A percentile compares a stretch with the other conserved stretches of the same genome.
Conservation (phyloP, 2,113 vertebrate genomes). For the Phylloscopus trochiloides region DNA sequence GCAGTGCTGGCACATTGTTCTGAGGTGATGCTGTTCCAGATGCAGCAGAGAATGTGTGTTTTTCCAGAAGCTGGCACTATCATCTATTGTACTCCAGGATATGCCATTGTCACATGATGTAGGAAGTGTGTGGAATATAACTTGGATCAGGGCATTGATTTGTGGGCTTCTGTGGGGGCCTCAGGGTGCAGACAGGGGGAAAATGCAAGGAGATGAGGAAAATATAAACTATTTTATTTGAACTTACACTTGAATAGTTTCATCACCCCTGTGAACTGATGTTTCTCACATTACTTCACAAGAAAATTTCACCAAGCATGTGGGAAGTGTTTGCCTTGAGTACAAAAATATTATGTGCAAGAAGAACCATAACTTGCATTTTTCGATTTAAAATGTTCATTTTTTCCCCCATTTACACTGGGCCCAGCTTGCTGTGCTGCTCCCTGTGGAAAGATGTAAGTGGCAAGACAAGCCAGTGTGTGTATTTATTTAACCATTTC, state of each 20-base stretch:
- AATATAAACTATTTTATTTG: background rate
- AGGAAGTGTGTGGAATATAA: background rate
- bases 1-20: background rate
- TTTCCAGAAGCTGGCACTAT: background rate
- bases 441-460: background rate
- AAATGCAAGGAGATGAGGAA: background rate
- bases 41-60: background rate
- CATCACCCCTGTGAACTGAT: background rate
- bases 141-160: background rate
- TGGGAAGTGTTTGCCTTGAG: background rate
- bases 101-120: rapidly evolving
- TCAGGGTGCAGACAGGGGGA: background rate
- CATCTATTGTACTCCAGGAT: background rate
- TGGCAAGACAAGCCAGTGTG: background rate
- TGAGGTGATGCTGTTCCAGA: background rate
- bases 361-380: background rate
- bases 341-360: background rate
- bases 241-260: background rate
- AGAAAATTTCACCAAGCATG: background rate
- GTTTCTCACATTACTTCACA: background rate
- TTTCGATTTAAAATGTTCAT: background rate
- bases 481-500: background rate
- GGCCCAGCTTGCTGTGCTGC: background rate
- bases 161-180: background rate
- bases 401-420: background rate